Evolutionary conservation across 2,797 vertebrate species (phyloP).

Genomic region (Semaprochilodus insignis): DNA sequence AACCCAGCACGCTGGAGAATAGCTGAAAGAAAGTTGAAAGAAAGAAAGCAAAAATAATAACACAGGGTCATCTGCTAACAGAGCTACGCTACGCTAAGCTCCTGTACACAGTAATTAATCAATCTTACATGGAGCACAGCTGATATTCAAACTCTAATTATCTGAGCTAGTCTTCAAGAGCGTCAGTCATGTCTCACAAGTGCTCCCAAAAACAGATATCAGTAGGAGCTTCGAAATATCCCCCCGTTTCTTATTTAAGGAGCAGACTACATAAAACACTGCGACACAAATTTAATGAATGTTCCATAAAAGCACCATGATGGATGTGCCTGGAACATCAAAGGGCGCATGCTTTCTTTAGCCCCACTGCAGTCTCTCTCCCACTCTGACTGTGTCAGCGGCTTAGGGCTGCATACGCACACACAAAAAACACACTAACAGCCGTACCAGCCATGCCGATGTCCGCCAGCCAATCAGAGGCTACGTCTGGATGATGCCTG

Average conservation of each 20-base stretch:
- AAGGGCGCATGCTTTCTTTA: constrained; percentile 33
- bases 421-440: constrained; percentile 42
- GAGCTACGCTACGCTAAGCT: not conserved
- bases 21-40: constrained; percentile 6
- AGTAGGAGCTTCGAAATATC: not conserved
- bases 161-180: not conserved
- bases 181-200: not conserved
- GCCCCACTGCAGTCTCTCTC: constrained; percentile 12
- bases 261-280: not conserved
- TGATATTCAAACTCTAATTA: not conserved
- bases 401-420: constrained; percentile 17
- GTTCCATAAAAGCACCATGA: constrained; percentile 21
- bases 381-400: constrained; percentile 19
- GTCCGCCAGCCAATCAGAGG: constrained; percentile 32
- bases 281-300: constrained; percentile 15
- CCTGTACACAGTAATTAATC: not conserved
- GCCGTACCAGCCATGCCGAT: constrained; percentile 18
- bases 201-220: not conserved
- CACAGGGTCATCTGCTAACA: not conserved
- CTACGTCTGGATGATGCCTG: constrained; percentile 39
- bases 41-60: too few relatives aligned
- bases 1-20: not conserved
- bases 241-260: not conserved
- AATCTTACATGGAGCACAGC: not conserved
- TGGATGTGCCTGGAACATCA: constrained; percentile 31